Percentiles rank a stretch among this genome's conserved stretches.
Evolutionary conservation across 2,888 invertebrate genomes (phyloP).

Genomic region (Apotomis betuletana): DNA sequence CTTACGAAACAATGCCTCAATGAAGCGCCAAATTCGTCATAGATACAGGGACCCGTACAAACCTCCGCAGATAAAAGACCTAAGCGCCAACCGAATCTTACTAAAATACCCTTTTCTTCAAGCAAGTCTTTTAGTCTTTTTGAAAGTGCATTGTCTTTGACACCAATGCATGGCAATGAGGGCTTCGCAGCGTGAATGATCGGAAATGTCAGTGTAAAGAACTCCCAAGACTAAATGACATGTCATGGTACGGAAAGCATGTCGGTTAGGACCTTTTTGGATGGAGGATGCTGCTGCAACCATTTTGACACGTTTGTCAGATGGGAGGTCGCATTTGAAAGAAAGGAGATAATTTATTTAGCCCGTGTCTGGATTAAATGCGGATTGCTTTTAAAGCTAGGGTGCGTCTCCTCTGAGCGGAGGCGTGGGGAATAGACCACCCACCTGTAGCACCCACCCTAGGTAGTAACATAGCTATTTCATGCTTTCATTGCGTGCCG

Average conservation of each 20-base stretch:
- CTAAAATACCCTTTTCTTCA: background rate
- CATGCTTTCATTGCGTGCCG: too few species aligned
- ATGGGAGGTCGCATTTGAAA: background rate
- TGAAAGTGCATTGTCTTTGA: constrained; percentile 65
- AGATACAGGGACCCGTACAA: background rate
- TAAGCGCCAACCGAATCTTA: background rate
- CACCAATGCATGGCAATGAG: constrained; percentile 57
- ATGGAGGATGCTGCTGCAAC: background rate
- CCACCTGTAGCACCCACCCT: too few species aligned
- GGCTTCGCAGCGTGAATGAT: constrained; percentile 46
- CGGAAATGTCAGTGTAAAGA: constrained; percentile 15
- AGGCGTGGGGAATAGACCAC: too few species aligned
- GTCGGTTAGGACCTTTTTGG: background rate
- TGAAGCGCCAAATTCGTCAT: constrained; percentile 11
- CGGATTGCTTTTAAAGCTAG: background rate
- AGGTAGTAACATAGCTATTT: too few species aligned
- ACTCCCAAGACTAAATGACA: background rate
- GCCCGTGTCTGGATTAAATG: background rate
- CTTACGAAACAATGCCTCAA: constrained; percentile 13
- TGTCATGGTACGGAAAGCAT: background rate
- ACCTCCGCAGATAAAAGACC: background rate
- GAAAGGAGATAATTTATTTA: background rate
- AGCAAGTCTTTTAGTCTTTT: constrained; percentile 44
- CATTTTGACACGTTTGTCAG: background rate
- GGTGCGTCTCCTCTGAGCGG: too few species aligned